Evolutionary conservation across 2,113 vertebrate species (phyloP).

Genomic region (Martes martes): DNA sequence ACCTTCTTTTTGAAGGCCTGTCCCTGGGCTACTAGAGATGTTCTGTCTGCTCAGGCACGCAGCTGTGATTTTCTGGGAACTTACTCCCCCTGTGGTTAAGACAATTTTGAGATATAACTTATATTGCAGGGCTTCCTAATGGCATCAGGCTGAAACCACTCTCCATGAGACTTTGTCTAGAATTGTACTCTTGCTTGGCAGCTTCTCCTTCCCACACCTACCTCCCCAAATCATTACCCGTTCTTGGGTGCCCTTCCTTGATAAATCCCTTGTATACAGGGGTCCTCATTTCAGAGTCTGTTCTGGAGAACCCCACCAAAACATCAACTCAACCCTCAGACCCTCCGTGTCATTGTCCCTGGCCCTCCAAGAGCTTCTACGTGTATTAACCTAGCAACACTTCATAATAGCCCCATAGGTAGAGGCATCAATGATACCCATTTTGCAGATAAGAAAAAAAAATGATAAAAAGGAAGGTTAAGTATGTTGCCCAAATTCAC

Average conservation of each 20-base stretch:
- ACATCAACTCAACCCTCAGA: neutral
- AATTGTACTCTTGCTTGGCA: neutral
- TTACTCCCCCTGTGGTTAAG: neutral
- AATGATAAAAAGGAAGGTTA: neutral
- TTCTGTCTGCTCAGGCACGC: neutral
- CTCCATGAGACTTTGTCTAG: neutral
- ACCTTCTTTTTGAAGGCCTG: neutral
- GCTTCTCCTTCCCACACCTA: neutral
- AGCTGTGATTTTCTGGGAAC: neutral
- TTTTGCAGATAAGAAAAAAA: neutral
- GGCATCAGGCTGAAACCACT: neutral
- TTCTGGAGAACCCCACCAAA: neutral
- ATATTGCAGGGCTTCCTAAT: neutral
- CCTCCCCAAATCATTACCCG: neutral
- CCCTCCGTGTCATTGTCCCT: neutral
- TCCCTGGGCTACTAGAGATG: neutral
- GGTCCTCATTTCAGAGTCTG: neutral
- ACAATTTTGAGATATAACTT: neutral
- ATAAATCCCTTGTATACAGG: neutral
- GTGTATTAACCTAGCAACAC: neutral
- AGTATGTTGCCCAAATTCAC: neutral
- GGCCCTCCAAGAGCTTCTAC: neutral
- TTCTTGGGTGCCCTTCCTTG: neutral
- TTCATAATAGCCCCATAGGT: neutral
- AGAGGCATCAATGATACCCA: neutral